Evolutionary conservation across 2,888 invertebrate genomes (phyloP).

Genomic region (Nipponacmea schrenckii): DNA sequence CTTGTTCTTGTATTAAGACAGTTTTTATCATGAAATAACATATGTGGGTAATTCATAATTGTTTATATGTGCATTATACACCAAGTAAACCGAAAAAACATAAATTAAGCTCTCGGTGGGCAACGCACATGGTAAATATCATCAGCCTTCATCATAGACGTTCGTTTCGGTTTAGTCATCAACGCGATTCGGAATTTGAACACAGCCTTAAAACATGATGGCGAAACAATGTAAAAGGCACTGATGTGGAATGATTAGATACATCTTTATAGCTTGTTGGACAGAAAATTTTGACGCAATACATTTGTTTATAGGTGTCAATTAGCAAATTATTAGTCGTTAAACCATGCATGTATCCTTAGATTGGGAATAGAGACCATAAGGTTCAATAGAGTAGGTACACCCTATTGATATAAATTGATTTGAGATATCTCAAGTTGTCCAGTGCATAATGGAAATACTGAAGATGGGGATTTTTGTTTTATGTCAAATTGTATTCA

Average conservation of each 20-base stretch:
- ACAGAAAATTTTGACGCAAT: neutral
- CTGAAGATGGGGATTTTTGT: too few species aligned
- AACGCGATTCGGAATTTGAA: neutral
- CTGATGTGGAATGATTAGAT: neutral
- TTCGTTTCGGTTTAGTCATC: constrained; percentile 4
- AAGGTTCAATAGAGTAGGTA: too few species aligned
- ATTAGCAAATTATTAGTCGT: too few species aligned
- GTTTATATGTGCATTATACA: constrained; percentile 7
- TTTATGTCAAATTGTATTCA: too few species aligned
- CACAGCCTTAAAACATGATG: neutral
- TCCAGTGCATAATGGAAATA: too few species aligned
- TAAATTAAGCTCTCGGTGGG: neutral
- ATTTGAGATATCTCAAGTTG: too few species aligned
- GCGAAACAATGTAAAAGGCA: neutral
- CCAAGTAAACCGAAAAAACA: neutral
- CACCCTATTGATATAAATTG: too few species aligned
- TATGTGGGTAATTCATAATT: constrained; percentile 5
- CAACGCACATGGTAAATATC: neutral
- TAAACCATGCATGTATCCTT: too few species aligned
- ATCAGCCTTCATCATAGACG: neutral
- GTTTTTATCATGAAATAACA: neutral
- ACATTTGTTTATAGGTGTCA: constrained; percentile 9
- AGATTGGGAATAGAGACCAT: too few species aligned
- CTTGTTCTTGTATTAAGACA: neutral
- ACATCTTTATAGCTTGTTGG: neutral